phyloP scores from a whole-genome alignment of 2,113 vertebrate genomes.

The Myiozetetes cayanensis region DNA sequence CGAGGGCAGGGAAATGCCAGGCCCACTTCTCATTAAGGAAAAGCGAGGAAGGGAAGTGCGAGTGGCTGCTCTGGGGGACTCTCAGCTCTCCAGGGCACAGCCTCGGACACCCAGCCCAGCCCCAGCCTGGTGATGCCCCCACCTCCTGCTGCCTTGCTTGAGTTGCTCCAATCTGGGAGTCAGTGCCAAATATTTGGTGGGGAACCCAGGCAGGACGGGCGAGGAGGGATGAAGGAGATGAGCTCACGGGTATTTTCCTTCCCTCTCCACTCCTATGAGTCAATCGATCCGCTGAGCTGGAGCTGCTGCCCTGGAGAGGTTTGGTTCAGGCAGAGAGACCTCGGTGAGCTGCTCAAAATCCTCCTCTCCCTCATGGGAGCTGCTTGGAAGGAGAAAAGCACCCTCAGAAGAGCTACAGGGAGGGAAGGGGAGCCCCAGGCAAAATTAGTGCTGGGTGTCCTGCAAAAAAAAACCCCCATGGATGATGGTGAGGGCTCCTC shows the following conservation, averaged over 20 bases:
- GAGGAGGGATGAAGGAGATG: neutral
- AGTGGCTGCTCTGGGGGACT: neutral
- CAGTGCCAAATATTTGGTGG: conserved; percentile 2
- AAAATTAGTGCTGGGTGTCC: neutral
- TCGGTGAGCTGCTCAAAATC: neutral
- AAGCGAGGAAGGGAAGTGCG: conserved; percentile 39
- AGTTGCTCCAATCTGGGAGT: neutral
- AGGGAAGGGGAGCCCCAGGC: neutral
- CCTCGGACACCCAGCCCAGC: neutral
- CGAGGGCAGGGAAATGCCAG: conserved; percentile 20
- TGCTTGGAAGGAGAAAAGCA: neutral
- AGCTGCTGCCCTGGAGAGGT: neutral
- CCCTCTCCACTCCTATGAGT: conserved; percentile 8
- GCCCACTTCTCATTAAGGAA: conserved; percentile 31
- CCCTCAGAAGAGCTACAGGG: neutral
- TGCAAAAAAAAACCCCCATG: rapidly evolving
- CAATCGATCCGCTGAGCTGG: neutral
- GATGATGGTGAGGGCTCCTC: neutral
- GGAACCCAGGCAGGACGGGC: conserved; percentile 27
- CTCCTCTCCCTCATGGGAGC: neutral
- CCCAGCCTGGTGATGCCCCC: neutral
- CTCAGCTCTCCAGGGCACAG: neutral
- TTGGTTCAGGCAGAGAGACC: neutral
- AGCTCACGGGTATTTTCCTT: conserved; percentile 57
- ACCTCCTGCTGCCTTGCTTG: neutral